A percentile compares a stretch with the other conserved stretches of the same genome.
Conservation (phyloP, 2,113 vertebrate genomes). For the Cyanoramphus novaezelandiae region DNA sequence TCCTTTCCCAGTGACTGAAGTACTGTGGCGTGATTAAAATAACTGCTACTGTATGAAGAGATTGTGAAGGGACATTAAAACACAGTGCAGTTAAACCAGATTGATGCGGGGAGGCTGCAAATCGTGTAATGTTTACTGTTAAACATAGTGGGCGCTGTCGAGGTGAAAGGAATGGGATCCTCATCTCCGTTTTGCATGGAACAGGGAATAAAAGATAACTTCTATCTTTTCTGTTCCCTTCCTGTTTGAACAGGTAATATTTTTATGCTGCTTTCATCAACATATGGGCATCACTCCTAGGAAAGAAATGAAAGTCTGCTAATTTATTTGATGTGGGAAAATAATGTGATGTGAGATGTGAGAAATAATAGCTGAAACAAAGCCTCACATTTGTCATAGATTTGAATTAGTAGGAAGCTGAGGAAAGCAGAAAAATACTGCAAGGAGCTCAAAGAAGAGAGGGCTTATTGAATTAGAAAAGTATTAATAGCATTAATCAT, state of each 20-base stretch:
- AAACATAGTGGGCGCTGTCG: not conserved
- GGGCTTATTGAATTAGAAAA: slow-evolving; percentile 64
- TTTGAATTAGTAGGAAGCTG: slow-evolving; percentile 56
- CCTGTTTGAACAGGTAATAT: slow-evolving; percentile 50
- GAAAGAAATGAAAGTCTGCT: slow-evolving; percentile 62
- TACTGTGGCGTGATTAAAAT: not conserved
- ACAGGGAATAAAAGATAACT: slow-evolving; percentile 13
- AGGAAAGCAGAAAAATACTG: slow-evolving; percentile 67
- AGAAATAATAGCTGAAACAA: slow-evolving; percentile 62
- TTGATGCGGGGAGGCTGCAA: not conserved
- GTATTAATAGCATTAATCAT: slow-evolving; percentile 58
- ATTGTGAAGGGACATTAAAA: not conserved
- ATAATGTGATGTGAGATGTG: slow-evolving; percentile 28
- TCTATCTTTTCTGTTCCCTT: not conserved
- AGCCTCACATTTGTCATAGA: slow-evolving; percentile 36
- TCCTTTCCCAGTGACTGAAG: slow-evolving; percentile 26
- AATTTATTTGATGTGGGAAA: slow-evolving; percentile 67
- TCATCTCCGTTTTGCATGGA: not conserved
- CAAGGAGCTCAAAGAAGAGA: slow-evolving; percentile 55
- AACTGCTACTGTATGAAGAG: slow-evolving; percentile 8
- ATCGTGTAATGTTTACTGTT: not conserved
- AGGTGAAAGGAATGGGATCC: not conserved
- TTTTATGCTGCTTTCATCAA: slow-evolving; percentile 43
- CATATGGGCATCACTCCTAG: slow-evolving; percentile 57
- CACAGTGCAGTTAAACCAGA: not conserved